Percentiles rank a stretch among this genome's conserved stretches.
Evolutionary conservation across 2,797 vertebrate genomes (phyloP).

Genomic region (Scyliorhinus canicula): DNA sequence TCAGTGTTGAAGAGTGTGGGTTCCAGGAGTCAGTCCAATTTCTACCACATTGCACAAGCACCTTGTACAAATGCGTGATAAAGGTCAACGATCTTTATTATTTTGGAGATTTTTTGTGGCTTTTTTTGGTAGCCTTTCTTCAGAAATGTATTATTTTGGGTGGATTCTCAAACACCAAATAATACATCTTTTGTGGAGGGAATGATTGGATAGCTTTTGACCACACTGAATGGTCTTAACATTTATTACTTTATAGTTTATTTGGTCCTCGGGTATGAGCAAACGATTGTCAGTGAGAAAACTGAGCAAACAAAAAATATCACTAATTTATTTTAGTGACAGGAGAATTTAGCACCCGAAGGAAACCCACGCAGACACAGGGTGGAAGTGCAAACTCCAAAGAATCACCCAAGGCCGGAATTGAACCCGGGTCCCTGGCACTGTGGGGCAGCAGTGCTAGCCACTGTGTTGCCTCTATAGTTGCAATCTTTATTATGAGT

Average conservation of each 20-base stretch:
- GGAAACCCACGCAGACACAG: too few species aligned
- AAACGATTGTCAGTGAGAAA: not conserved
- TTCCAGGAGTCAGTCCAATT: not conserved
- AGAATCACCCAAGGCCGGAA: too few species aligned
- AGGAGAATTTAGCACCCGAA: too few species aligned
- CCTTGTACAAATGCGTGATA: not conserved
- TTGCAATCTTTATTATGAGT: not conserved
- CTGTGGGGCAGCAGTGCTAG: too few species aligned
- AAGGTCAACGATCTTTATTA: not conserved
- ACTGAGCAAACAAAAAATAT: not conserved
- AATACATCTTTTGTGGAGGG: not conserved
- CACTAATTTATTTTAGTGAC: not conserved
- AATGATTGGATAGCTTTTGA: not conserved
- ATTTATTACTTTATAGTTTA: not conserved
- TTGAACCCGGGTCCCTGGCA: too few species aligned
- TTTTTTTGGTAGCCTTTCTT: not conserved
- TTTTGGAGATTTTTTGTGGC: not conserved
- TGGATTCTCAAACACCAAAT: not conserved
- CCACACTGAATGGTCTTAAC: not conserved
- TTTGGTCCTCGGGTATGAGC: not conserved
- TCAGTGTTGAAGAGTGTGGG: not conserved
- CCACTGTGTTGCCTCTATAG: not conserved
- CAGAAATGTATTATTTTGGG: not conserved
- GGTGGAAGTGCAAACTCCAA: too few species aligned
- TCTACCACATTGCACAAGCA: too few species aligned